Percentiles rank a stretch among this genome's conserved stretches.
Conservation (phyloP, 92 coral and sea anemone genomes). For the Micromussa lordhowensis region DNA sequence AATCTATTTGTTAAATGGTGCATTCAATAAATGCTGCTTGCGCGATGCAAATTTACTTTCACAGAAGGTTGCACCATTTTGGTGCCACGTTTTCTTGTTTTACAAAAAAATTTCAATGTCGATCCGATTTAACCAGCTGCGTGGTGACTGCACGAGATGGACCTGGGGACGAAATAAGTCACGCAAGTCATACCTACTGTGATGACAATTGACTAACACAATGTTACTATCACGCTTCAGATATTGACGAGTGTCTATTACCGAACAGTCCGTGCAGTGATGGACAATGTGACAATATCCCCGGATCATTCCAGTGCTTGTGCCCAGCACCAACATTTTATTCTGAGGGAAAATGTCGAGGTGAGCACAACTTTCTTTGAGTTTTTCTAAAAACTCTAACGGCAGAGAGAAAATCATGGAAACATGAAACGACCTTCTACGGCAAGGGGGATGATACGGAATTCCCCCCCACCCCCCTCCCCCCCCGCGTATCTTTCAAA, state of each 20-base stretch:
- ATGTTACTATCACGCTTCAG: constrained; percentile 1
- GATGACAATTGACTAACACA: too few species aligned
- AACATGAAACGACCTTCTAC: too few species aligned
- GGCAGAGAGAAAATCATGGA: too few species aligned
- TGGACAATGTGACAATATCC: constrained; percentile 19
- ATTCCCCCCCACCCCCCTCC: too few species aligned
- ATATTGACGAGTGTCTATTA: constrained; percentile 14
- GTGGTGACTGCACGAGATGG: neutral
- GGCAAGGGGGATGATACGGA: too few species aligned
- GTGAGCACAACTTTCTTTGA: constrained; percentile 6
- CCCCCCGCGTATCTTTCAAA: too few species aligned
- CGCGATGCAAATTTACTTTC: neutral
- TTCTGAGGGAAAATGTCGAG: neutral
- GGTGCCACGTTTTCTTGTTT: too few species aligned
- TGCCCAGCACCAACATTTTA: constrained; percentile 3
- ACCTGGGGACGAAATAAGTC: neutral
- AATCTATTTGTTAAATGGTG: too few species aligned
- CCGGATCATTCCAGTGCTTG: constrained; percentile 30
- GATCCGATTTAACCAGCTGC: neutral
- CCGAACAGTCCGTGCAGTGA: neutral
- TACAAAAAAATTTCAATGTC: too few species aligned
- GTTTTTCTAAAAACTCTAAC: too few species aligned
- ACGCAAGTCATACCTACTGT: neutral
- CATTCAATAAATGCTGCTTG: too few species aligned
- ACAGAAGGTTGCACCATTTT: neutral